Conservation (phyloP, 2,888 invertebrate species). For the Ormyrus nitidulus region DNA sequence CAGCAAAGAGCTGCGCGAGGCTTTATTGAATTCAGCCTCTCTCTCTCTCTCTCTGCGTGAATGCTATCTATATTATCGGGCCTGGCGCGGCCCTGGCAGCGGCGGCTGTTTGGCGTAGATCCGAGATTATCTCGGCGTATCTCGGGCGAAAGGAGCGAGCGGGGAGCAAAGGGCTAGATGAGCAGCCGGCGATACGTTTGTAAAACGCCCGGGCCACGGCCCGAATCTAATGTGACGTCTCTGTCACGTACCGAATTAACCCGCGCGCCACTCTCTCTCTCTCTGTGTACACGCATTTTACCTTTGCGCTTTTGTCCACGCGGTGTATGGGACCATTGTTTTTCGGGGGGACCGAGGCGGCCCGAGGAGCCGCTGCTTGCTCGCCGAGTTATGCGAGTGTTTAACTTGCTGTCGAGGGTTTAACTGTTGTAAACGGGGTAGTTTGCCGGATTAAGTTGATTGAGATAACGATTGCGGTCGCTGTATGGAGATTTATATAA, state of each 20-base stretch:
- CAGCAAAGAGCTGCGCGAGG: constrained; percentile 50
- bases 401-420: too few relatives aligned
- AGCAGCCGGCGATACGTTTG: constrained; percentile 64
- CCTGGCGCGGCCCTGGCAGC: constrained; percentile 53
- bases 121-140: constrained; percentile 71
- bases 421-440: too few relatives aligned
- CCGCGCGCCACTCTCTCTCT: background rate
- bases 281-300: constrained; percentile 12
- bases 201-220: constrained; percentile 52
- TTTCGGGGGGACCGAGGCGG: too few relatives aligned
- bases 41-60: constrained; percentile 57
- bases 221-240: constrained; percentile 74
- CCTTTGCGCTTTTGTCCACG: constrained; percentile 32
- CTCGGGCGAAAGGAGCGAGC: constrained; percentile 68
- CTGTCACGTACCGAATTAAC: constrained; percentile 68
- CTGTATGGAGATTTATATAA: too few relatives aligned
- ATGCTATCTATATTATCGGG: constrained; percentile 75
- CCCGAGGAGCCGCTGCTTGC: too few relatives aligned
- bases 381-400: too few relatives aligned
- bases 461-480: too few relatives aligned
- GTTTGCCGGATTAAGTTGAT: too few relatives aligned
- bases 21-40: constrained; percentile 69
- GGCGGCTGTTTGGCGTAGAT: constrained; percentile 73
- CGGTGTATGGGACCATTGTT: too few relatives aligned
- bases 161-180: constrained; percentile 53